Evolutionary conservation across 2,888 invertebrate species (phyloP).

Genomic region (Sussaba pulchella): DNA sequence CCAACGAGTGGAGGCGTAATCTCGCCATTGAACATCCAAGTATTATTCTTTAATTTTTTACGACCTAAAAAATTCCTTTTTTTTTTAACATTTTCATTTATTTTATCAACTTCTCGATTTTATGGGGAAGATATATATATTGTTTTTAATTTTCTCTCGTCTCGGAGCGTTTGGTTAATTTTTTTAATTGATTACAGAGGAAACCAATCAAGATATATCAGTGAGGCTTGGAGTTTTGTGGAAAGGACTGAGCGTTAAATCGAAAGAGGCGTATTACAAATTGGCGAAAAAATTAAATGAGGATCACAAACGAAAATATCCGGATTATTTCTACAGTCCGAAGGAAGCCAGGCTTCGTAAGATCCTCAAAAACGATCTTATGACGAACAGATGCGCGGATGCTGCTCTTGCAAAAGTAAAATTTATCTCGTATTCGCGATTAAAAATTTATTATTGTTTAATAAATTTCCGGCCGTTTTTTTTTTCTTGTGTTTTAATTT

Average conservation of each 20-base stretch:
- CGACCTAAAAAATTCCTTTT: background rate
- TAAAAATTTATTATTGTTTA: too few species aligned
- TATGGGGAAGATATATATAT: too few species aligned
- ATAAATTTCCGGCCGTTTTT: too few species aligned
- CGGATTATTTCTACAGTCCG: slow-evolving; percentile 83
- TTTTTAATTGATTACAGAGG: slow-evolving; percentile 75
- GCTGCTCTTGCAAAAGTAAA: too few species aligned
- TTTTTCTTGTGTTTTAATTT: too few species aligned
- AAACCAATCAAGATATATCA: slow-evolving; percentile 85
- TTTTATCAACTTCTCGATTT: too few species aligned
- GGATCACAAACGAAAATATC: slow-evolving; percentile 84
- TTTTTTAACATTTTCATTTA: too few species aligned
- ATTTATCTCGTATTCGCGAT: too few species aligned
- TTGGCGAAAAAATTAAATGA: slow-evolving; percentile 83
- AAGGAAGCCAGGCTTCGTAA: slow-evolving; percentile 83
- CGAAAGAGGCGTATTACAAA: slow-evolving; percentile 83
- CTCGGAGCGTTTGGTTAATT: background rate
- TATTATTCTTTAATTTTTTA: slow-evolving; percentile 48
- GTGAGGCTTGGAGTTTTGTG: slow-evolving; percentile 85
- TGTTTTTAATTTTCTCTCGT: too few species aligned
- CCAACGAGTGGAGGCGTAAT: slow-evolving; percentile 85
- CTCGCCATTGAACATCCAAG: slow-evolving; percentile 84
- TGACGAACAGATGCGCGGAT: slow-evolving; percentile 57
- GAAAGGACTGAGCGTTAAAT: slow-evolving; percentile 83
- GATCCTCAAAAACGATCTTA: slow-evolving; percentile 68